Percentiles rank a stretch among this genome's conserved stretches.
Evolutionary conservation across 2,888 invertebrate genomes (phyloP).

Genomic region (Drosophila colorata): DNA sequence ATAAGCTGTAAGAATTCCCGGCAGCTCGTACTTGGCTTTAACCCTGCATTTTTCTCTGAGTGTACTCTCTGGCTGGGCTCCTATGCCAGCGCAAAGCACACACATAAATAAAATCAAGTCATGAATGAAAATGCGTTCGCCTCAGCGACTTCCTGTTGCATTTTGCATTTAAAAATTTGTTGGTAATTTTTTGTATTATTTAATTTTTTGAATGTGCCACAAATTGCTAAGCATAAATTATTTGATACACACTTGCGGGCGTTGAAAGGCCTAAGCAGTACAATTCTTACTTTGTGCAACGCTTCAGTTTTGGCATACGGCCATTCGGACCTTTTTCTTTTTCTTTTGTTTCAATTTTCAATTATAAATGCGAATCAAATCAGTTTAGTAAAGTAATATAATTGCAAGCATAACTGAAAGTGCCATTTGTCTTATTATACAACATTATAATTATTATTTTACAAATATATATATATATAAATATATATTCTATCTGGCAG

Average conservation of each 20-base stretch:
- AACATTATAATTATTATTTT: not conserved
- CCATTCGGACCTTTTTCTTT: constrained; percentile 13
- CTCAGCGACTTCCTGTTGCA: constrained; percentile 74
- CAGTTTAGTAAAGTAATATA: constrained; percentile 42
- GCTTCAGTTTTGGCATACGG: constrained; percentile 26
- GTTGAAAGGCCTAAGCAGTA: constrained; percentile 57
- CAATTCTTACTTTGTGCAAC: constrained; percentile 37
- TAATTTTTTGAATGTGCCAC: constrained; percentile 15
- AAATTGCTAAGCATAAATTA: constrained; percentile 65
- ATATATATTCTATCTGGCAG: not conserved
- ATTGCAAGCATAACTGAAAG: constrained; percentile 43
- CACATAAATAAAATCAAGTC: constrained; percentile 76
- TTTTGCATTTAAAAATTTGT: constrained; percentile 15
- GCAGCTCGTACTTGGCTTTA: not conserved
- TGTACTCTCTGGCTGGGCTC: not conserved
- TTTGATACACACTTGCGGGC: constrained; percentile 47
- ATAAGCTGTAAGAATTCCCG: not conserved
- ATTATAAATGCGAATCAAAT: constrained; percentile 14
- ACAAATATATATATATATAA: not conserved
- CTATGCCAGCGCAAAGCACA: constrained; percentile 1
- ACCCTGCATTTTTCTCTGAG: not conserved
- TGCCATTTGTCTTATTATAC: constrained; percentile 30
- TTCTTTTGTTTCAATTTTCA: not conserved
- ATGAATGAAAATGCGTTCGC: constrained; percentile 79
- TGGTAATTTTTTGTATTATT: not conserved